Conservation (phyloP, 2,888 invertebrate genomes). For the Cinara cedri region DNA sequence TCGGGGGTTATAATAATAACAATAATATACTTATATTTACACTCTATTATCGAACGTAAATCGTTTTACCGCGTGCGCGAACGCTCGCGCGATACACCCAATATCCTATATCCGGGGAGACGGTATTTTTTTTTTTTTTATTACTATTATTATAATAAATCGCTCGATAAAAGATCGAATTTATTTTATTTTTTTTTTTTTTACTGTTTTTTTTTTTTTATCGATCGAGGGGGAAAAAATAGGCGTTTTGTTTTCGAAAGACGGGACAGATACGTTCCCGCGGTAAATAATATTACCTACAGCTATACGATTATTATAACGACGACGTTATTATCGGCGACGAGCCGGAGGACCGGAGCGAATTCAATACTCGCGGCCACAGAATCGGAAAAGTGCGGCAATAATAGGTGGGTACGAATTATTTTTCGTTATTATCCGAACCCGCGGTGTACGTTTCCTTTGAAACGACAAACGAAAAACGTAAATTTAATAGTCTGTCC, state of each 20-base stretch:
- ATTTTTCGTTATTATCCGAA: constrained; percentile 12
- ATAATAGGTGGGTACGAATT: no score
- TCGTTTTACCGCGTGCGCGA: constrained; percentile 50
- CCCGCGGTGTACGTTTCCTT: constrained; percentile 11
- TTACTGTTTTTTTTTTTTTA: neutral
- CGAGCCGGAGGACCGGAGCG: no score
- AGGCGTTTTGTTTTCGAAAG: constrained; percentile 56
- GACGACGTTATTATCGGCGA: constrained; percentile 11
- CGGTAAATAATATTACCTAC: no score
- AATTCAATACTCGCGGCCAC: constrained; percentile 39
- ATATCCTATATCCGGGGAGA: constrained; percentile 55
- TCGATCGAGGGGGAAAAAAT: constrained; percentile 9
- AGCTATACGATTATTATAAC: constrained; percentile 25
- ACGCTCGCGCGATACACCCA: constrained; percentile 46
- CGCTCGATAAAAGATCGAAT: constrained; percentile 31
- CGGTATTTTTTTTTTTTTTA: no score
- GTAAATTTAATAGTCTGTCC: neutral
- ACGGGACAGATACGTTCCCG: no score
- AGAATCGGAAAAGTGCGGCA: constrained; percentile 5
- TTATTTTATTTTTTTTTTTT: constrained; percentile 27
- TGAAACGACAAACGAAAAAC: constrained; percentile 34
- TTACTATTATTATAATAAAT: constrained; percentile 44
- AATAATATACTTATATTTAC: constrained; percentile 13
- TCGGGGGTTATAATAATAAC: constrained; percentile 26
- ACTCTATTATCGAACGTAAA: constrained; percentile 36